phyloP scores from a whole-genome alignment of 2,888 invertebrate genomes.

The Eilema caniola region DNA sequence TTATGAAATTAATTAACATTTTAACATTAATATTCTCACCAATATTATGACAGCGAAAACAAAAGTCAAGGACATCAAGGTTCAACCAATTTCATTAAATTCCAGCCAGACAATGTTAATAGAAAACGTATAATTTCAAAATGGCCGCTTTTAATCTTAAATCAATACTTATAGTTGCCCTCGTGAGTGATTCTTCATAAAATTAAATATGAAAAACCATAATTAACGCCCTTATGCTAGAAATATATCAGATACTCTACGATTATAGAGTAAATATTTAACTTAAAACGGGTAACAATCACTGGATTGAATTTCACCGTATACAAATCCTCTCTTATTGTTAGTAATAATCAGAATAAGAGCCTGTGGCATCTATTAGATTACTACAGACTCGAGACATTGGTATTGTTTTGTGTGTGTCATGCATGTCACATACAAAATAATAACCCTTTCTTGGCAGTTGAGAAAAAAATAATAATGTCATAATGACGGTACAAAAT shows the following conservation, averaged over 20 bases:
- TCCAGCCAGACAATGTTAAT: constrained; percentile 13
- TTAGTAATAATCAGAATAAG: background rate
- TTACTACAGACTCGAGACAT: background rate
- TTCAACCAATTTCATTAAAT: constrained; percentile 13
- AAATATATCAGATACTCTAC: background rate
- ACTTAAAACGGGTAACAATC: background rate
- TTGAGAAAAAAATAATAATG: too few relatives aligned
- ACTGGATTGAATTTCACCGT: background rate
- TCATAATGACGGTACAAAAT: too few relatives aligned
- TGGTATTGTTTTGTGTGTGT: background rate
- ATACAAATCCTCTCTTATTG: background rate
- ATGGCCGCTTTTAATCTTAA: constrained; percentile 19
- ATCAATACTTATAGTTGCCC: constrained; percentile 12
- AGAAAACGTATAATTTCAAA: constrained; percentile 19
- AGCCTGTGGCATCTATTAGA: background rate
- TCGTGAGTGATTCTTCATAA: background rate
- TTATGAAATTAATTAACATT: background rate
- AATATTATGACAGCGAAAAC: constrained; percentile 1
- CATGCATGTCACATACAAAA: too few relatives aligned
- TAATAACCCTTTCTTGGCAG: too few relatives aligned
- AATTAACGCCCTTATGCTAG: background rate
- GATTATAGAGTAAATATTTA: background rate
- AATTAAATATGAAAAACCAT: background rate
- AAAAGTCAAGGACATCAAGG: background rate
- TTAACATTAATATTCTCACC: constrained; percentile 2